These are phyloP conservation scores for Microtus pennsylvanicus DNA, from an alignment of 2,113 vertebrate genomes.

Conservation along the genomic window DNA sequence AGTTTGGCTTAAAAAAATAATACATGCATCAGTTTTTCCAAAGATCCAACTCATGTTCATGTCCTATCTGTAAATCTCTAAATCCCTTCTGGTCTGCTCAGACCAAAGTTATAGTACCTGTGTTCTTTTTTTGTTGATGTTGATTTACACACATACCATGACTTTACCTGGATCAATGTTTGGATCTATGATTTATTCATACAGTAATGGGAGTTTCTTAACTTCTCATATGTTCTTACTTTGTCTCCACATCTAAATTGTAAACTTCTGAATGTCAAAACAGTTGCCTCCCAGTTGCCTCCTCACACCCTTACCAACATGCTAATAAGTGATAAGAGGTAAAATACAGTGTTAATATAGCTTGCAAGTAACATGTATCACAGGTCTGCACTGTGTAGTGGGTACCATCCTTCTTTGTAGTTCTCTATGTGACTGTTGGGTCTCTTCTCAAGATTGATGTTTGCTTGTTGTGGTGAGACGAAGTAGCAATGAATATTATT, in stretches of 20 bases:
- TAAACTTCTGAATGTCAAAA: conserved; percentile 58
- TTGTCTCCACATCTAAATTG: conserved; percentile 47
- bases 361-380: not conserved
- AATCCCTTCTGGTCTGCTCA: conserved; percentile 30
- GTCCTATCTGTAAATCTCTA: conserved; percentile 20
- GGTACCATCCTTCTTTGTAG: not conserved
- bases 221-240: conserved; percentile 17
- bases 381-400: not conserved
- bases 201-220: conserved; percentile 47
- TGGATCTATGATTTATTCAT: not conserved
- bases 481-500: not conserved
- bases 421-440: not conserved
- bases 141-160: not conserved
- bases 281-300: conserved; percentile 45
- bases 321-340: conserved; percentile 26
- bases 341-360: not conserved
- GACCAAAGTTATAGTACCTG: not conserved
- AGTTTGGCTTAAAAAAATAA: not conserved
- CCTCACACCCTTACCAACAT: not conserved
- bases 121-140: not conserved
- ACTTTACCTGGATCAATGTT: not conserved
- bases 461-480: not conserved
- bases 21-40: conserved; percentile 3
- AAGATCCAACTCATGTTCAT: not conserved
- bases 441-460: not conserved